A percentile compares a stretch with the other conserved stretches of the same genome.
Conservation (phyloP, 2,888 invertebrate species). For the Pyralis farinalis region DNA sequence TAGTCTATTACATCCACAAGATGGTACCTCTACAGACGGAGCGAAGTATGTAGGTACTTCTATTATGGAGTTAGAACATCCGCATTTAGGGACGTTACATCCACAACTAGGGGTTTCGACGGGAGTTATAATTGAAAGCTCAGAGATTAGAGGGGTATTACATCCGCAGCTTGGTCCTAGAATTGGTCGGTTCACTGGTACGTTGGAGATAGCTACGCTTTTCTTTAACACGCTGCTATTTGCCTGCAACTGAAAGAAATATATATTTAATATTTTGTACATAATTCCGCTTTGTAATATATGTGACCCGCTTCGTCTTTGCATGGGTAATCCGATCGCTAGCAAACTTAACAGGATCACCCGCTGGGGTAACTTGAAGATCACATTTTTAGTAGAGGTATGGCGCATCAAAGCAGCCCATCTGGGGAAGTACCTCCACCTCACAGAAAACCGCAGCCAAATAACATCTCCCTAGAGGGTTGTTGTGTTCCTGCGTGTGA, state of each 20-base stretch:
- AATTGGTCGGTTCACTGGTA: neutral
- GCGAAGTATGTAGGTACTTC: constrained; percentile 9
- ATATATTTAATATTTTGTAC: neutral
- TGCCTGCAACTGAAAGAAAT: constrained; percentile 8
- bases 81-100: constrained; percentile 17
- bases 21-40: constrained; percentile 7
- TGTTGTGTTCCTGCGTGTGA: too few relatives aligned
- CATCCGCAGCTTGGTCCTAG: constrained; percentile 1
- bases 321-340: too few relatives aligned
- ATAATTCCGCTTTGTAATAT: too few relatives aligned
- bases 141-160: constrained; percentile 11
- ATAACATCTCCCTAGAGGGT: too few relatives aligned
- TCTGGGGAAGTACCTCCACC: too few relatives aligned
- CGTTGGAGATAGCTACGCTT: neutral
- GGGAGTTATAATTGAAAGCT: constrained; percentile 14
- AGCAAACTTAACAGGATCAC: too few relatives aligned
- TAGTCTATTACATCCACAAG: constrained; percentile 7
- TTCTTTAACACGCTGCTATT: constrained; percentile 1
- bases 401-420: too few relatives aligned
- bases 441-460: too few relatives aligned
- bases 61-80: constrained; percentile 7
- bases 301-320: too few relatives aligned
- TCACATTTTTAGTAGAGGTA: too few relatives aligned
- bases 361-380: too few relatives aligned
- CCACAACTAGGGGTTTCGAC: constrained; percentile 25